Evolutionary conservation across 1,140 invertebrate species (phyloP).

Genomic region (Ceratitis capitata): DNA sequence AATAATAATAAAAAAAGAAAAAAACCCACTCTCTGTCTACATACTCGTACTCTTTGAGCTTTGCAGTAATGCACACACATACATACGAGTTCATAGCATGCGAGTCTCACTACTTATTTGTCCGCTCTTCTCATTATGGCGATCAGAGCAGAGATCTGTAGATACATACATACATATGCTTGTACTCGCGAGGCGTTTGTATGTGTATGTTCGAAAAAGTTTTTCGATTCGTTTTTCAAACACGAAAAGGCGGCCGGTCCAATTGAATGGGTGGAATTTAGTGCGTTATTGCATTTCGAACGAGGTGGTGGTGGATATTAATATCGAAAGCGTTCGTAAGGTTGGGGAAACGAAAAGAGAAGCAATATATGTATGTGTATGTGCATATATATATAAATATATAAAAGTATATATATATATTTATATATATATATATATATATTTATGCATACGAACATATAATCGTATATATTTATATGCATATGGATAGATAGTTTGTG

Average conservation of each 20-base stretch:
- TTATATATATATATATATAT: background rate
- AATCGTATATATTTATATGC: no score
- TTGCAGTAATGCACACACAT: no score
- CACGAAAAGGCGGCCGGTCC: slow-evolving; percentile 10
- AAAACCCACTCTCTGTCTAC: no score
- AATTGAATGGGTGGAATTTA: slow-evolving; percentile 29
- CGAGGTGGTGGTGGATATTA: background rate
- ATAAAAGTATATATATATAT: background rate
- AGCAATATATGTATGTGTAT: background rate
- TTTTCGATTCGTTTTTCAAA: background rate
- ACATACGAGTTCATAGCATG: background rate
- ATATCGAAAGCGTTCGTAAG: background rate
- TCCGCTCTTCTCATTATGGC: background rate
- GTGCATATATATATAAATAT: background rate
- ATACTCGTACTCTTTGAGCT: no score
- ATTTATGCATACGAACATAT: background rate
- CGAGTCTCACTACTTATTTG: background rate
- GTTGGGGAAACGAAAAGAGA: background rate
- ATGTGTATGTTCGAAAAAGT: slow-evolving; percentile 14
- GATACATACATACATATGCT: background rate
- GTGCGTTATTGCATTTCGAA: slow-evolving; percentile 35
- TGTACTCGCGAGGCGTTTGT: background rate
- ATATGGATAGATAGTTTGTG: no score
- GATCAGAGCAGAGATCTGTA: background rate
- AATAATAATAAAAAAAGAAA: no score